Base-by-base conservation (phyloP, 2,888 invertebrate species). In the Cordylochernes scorpioides region DNA sequence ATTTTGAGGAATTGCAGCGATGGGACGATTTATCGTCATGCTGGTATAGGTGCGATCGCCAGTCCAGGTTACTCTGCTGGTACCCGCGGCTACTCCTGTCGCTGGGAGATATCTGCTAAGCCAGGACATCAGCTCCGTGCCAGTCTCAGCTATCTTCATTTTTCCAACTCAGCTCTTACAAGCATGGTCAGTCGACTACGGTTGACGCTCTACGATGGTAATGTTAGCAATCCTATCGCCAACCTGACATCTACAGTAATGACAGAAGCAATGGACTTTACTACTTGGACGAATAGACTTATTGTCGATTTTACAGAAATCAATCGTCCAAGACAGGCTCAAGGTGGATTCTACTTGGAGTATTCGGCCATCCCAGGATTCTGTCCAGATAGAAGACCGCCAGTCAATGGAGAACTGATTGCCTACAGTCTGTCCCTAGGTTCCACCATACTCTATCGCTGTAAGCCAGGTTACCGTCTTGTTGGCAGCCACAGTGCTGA, bases 31-130 rank as follows among this genome's bases (percentile, higher is more conserved):
- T n/a, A 18, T 5, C 29, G 31, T 17, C 22, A 24, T 8, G 28
- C 21, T 9, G 27, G 10, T 14, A n/a, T 24, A 2, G 37, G 34
- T 12, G 34, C 34, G 12, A 32, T 37, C 17, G 32, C 37, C 7
- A 32, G 28, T 14, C 36, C 37, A 8, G 37, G 37, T 21, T 37
- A 37, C 28, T 32, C 34, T 5, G 31, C 32, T 15, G 16, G 25
- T 3, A 12, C 25, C 5, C n/a, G n/a, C n/a, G n/a, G n/a, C n/a
- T n/a, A n/a, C n/a, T 31, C 31, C 10, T 37, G 37, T 13, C n/a
- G 24, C 14, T 37, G 37, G 37, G 30, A 32, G 25, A 30, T 37
- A 9, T 17, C 22, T 14, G 32, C 37, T 18, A 29, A 34, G 15
- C 21, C 32, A 9, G 29, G 29, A 9, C 30, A 37, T 24, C 31